These are phyloP conservation scores for Ceratitis capitata DNA, from an alignment of 1,140 invertebrate species.

Conservation along the genomic window DNA sequence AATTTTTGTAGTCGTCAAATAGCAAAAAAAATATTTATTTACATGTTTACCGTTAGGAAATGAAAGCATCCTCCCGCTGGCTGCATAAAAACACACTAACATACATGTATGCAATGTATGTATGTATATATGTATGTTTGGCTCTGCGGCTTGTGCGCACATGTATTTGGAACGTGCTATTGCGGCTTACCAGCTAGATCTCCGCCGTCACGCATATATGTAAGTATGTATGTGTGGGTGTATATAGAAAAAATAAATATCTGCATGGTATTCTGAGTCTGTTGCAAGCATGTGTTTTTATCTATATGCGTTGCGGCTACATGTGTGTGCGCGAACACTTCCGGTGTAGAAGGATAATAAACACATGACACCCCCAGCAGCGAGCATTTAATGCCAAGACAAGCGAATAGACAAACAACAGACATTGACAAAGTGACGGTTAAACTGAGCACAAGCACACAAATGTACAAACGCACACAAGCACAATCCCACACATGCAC, in stretches of 20 bases:
- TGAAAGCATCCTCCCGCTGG: neutral
- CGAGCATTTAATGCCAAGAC: constrained; percentile 34
- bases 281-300: neutral
- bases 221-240: neutral
- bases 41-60: constrained; percentile 36
- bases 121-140: neutral
- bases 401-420: constrained; percentile 34
- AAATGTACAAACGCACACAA: neutral
- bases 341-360: constrained; percentile 40
- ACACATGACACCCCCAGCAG: constrained; percentile 40
- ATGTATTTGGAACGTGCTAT: neutral
- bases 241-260: neutral
- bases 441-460: neutral
- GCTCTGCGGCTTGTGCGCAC: neutral
- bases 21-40: constrained; percentile 39
- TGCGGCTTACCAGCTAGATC: no score
- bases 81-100: neutral
- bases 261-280: no score
- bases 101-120: neutral
- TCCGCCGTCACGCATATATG: no score
- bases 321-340: constrained; percentile 32
- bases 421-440: constrained; percentile 21
- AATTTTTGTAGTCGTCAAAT: constrained; percentile 11
- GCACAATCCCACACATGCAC: neutral
- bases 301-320: neutral